A percentile compares a stretch with the other conserved stretches of the same genome.
Evolutionary conservation across 2,888 invertebrate species (phyloP).

Genomic region (Calliopum simillimum): DNA sequence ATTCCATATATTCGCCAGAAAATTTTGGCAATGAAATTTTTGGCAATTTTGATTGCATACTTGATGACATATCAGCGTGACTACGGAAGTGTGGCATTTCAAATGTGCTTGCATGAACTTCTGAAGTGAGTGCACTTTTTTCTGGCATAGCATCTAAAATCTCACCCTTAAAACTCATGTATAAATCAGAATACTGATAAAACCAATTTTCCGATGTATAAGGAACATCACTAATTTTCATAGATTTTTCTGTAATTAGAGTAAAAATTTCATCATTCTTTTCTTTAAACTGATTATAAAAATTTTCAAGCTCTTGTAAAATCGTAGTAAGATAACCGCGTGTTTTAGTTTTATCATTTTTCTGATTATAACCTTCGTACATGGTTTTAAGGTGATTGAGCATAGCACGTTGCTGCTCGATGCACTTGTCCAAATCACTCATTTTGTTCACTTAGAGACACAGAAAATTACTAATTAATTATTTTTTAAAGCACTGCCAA

Average conservation of each 20-base stretch:
- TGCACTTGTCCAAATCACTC: neutral
- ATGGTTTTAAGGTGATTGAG: neutral
- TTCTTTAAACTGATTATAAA: neutral
- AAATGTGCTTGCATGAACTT: neutral
- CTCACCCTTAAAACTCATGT: slow-evolving; percentile 6
- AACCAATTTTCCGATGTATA: neutral
- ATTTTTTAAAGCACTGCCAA: too few species aligned
- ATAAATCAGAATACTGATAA: slow-evolving; percentile 7
- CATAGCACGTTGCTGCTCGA: neutral
- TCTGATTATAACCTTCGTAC: neutral
- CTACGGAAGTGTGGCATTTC: neutral
- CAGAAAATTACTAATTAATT: too few species aligned
- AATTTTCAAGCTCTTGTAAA: neutral
- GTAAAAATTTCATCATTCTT: slow-evolving; percentile 2
- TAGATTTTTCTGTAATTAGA: neutral
- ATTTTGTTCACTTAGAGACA: too few species aligned
- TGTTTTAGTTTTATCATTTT: too few species aligned
- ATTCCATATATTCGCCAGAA: slow-evolving; percentile 23
- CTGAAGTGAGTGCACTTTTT: neutral
- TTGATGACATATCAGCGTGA: neutral
- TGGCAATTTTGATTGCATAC: slow-evolving; percentile 13
- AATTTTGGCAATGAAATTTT: slow-evolving; percentile 31
- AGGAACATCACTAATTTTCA: neutral
- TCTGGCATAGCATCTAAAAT: neutral
- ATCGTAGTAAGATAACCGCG: neutral